Conservation (phyloP, 2,888 invertebrate genomes). For the Halictus ligatus region DNA sequence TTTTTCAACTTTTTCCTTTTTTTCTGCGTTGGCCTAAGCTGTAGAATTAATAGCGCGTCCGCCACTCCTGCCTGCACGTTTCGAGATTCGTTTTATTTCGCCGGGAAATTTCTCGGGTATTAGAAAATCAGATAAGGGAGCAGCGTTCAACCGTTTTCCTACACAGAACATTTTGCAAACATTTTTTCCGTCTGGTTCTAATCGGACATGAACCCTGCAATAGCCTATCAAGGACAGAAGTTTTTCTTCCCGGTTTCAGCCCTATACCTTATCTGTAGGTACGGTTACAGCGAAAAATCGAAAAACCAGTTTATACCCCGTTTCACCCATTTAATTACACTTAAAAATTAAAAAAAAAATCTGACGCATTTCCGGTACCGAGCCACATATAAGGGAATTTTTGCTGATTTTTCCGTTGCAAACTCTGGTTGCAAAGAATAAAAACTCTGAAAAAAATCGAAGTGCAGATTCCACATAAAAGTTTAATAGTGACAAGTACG, state of each 20-base stretch:
- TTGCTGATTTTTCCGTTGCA: not conserved
- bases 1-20: not conserved
- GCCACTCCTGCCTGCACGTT: not conserved
- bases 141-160: not conserved
- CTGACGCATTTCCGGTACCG: not conserved
- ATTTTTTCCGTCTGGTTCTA: not conserved
- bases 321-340: not conserved
- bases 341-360: not conserved
- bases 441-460: not conserved
- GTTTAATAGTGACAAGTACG: no score
- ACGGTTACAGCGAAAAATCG: not conserved
- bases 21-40: not conserved
- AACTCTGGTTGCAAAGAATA: not conserved
- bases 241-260: not conserved
- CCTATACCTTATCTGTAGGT: not conserved
- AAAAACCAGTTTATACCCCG: not conserved
- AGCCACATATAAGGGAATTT: not conserved
- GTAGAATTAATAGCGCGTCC: not conserved
- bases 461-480: no score
- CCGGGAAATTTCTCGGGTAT: not conserved
- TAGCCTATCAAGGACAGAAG: not conserved
- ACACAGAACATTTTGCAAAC: not conserved
- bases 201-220: no score
- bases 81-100: not conserved
- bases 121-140: not conserved